Evolutionary conservation across 1,140 invertebrate genomes (phyloP), one percentile per base, ranked within the genome.

Genomic region (Dendroctonus valens): DNA sequence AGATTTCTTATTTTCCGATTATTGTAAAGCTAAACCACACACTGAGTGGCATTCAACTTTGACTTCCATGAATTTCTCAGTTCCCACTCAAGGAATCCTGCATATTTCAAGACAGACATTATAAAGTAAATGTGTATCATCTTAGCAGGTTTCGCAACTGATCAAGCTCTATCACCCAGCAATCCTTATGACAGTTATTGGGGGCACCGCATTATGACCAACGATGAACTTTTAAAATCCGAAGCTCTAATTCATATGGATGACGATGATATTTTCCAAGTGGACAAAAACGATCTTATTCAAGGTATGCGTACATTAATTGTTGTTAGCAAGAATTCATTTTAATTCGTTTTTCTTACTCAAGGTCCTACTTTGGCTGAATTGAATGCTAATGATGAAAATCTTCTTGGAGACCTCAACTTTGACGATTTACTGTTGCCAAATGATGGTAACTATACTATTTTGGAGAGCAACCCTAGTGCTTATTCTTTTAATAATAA

Each of bases 201-300:
- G 76, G 60, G 67, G 6, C 73, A 68, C 42, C 62, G 72, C 41
- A 44, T 69, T 5, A 63, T 72, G 42, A 60, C 65, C 14, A 68
- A 65, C 52, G 69, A 73, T 14, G 66, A 74, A 66, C 38, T 41
- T 8, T 65, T 71, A 26, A 88, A 86, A 80, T 81, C 81, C 55
- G 86, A 87, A 71, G 79, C 85, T 5, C 86, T 89, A 52, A 77
- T 77, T 40, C 89, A 86, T 77, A 89, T 91, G 84, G 91, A 93
- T 71, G 91, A 93, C 73, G 91, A 94, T 76, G 91, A 93, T 75
- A 92, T 94, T 69, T 93, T 93, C 75, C 91, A 93, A 82, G 90
- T 93, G 46, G 91, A 94, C 76, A 92, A 93, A 79, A 87, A 89
- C 49, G 91, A 94, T 80, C 83, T 94, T 39, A 87, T 92, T 71